phyloP scores from a whole-genome alignment of 1,140 invertebrate species.

The Aphidius gifuensis region DNA sequence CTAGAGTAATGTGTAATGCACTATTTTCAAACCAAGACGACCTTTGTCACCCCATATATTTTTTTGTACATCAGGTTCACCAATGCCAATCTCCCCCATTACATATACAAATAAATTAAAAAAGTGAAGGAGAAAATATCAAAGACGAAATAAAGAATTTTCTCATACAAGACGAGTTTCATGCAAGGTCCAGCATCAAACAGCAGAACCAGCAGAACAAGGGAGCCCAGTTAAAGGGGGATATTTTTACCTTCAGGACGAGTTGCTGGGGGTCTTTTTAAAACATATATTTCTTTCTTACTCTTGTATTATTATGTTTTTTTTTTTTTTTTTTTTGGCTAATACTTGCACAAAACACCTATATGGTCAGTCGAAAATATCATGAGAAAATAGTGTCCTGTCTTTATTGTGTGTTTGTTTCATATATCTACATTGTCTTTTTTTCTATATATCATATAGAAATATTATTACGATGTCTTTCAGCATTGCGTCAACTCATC shows the following conservation, averaged over 20 bases:
- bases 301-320: constrained; percentile 7
- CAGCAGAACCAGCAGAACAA: constrained; percentile 2
- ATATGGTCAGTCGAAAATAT: no score
- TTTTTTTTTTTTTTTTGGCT: constrained; percentile 13
- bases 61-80: constrained; percentile 42
- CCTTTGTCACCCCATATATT: constrained; percentile 12
- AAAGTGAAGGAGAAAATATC: constrained; percentile 3
- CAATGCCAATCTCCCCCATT: constrained; percentile 33
- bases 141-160: constrained; percentile 30
- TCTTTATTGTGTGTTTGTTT: constrained; percentile 25
- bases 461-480: no score
- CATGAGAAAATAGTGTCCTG: constrained; percentile 4
- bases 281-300: constrained; percentile 41
- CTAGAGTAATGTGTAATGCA: no score
- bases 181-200: constrained; percentile 1
- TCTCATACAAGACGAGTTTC: constrained; percentile 47
- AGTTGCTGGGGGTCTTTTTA: constrained; percentile 47
- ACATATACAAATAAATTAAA: neutral
- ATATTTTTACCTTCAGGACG: constrained; percentile 15
- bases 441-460: no score
- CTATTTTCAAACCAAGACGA: neutral
- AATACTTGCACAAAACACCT: constrained; percentile 45
- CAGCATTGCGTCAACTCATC: constrained; percentile 32
- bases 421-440: neutral
- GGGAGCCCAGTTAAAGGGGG: constrained; percentile 14